Conservation (phyloP, 2,113 vertebrate genomes). For the Heloderma charlesbogerti region DNA sequence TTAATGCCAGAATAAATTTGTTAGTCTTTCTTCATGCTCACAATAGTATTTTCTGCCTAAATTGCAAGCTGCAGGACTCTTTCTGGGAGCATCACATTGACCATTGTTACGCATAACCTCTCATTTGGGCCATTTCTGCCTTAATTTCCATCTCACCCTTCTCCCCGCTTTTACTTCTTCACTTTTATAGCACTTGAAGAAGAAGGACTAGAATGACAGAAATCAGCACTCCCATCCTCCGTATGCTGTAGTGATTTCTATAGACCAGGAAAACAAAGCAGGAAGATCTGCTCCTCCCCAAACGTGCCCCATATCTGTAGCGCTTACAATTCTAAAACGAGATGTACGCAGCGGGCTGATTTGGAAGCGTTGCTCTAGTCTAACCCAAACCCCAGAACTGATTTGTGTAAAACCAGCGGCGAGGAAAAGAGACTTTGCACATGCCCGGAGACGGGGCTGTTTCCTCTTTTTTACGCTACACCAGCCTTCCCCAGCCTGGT, state of each 20-base stretch:
- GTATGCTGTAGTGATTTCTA: neutral
- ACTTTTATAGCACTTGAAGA: no score
- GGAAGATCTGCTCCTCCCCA: neutral
- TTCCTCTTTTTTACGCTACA: neutral
- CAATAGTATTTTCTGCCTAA: slow-evolving; percentile 46
- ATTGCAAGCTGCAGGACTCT: slow-evolving; percentile 44
- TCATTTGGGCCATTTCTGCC: slow-evolving; percentile 21
- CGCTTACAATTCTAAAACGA: neutral
- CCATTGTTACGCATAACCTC: slow-evolving; percentile 33
- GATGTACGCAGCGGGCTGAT: neutral
- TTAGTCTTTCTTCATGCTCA: slow-evolving; percentile 55
- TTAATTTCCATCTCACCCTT: neutral
- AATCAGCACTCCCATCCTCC: slow-evolving; percentile 47
- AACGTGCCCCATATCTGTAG: neutral
- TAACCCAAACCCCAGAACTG: neutral
- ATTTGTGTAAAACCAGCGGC: neutral
- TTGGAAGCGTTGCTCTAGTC: neutral
- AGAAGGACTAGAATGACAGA: slow-evolving; percentile 39
- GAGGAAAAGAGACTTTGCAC: neutral
- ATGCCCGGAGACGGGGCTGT: neutral
- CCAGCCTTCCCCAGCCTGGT: no score
- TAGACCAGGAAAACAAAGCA: no score
- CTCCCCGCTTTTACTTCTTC: neutral
- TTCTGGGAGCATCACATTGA: slow-evolving; percentile 36
- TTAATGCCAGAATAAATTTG: neutral